Conservation (phyloP, 2,888 invertebrate genomes). For the Tortrix viridana region DNA sequence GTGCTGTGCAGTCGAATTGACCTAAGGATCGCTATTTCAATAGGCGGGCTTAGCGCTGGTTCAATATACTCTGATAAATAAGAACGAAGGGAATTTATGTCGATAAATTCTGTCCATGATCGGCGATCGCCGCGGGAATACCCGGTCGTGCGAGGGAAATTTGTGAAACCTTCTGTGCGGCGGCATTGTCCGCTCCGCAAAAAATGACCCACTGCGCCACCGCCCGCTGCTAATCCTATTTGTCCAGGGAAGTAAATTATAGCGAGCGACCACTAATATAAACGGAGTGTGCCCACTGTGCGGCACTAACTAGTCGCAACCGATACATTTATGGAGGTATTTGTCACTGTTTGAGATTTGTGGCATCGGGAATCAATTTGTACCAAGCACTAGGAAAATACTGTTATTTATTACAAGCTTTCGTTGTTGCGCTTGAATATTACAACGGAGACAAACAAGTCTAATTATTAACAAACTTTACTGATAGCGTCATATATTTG, state of each 20-base stretch:
- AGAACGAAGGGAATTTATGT: constrained; percentile 16
- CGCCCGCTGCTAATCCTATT: constrained; percentile 79
- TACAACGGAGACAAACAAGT: constrained; percentile 3
- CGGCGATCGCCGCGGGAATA: constrained; percentile 22
- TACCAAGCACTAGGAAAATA: constrained; percentile 1
- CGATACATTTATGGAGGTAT: constrained; percentile 54
- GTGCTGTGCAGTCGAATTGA: constrained; percentile 9
- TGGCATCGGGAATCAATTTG: constrained; percentile 43
- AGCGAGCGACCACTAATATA: constrained; percentile 62
- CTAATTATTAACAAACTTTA: constrained; percentile 6
- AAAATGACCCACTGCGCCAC: constrained; percentile 69
- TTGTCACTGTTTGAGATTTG: constrained; percentile 55
- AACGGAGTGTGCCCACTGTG: constrained; percentile 59
- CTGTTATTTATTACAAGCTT: constrained; percentile 12
- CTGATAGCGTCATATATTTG: not conserved
- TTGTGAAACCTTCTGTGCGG: constrained; percentile 39
- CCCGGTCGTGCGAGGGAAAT: constrained; percentile 19
- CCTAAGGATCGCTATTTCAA: constrained; percentile 16
- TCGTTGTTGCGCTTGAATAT: constrained; percentile 11
- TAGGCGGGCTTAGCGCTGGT: constrained; percentile 16
- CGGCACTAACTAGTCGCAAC: constrained; percentile 51
- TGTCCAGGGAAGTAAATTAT: constrained; percentile 77
- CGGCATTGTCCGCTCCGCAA: constrained; percentile 54
- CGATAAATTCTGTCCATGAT: constrained; percentile 31
- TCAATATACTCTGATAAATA: constrained; percentile 32